A percentile compares a stretch with the other conserved stretches of the same genome.
Conservation (phyloP, 2,113 vertebrate species). For the Notechis scutatus region DNA sequence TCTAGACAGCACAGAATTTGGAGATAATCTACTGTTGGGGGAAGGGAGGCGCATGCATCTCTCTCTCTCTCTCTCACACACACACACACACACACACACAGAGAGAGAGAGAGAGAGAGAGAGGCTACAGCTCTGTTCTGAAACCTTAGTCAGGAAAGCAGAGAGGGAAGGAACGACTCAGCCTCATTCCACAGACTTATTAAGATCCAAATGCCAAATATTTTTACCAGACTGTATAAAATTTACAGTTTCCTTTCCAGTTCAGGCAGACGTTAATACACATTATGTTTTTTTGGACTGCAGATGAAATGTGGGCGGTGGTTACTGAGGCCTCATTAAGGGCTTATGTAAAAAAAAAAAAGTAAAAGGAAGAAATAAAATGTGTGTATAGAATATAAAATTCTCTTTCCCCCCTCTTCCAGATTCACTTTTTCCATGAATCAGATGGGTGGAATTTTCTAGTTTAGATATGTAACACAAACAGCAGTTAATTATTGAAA, state of each 20-base stretch:
- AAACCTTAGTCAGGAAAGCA: neutral
- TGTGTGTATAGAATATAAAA: neutral
- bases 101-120: too few species aligned
- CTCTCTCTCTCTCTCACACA: constrained; percentile 14
- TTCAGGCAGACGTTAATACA: constrained; percentile 50
- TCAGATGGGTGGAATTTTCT: neutral
- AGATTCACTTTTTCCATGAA: neutral
- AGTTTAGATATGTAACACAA: neutral
- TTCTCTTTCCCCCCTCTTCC: neutral
- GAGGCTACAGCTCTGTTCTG: constrained; percentile 51
- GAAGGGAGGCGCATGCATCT: constrained; percentile 54
- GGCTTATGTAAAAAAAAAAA: neutral
- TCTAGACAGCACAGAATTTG: constrained; percentile 77
- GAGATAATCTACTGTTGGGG: constrained; percentile 64
- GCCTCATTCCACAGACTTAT: constrained; percentile 42
- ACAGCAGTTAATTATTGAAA: neutral
- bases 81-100: neutral
- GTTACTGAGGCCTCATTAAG: constrained; percentile 46
- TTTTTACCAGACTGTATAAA: constrained; percentile 55
- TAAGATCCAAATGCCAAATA: constrained; percentile 56
- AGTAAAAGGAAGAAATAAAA: neutral
- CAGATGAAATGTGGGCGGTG: constrained; percentile 31
- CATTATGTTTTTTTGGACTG: constrained; percentile 36
- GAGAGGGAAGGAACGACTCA: constrained; percentile 4
- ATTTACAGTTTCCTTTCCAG: constrained; percentile 62